Conservation (phyloP, 2,888 invertebrate species). For the Philonicus albiceps region DNA sequence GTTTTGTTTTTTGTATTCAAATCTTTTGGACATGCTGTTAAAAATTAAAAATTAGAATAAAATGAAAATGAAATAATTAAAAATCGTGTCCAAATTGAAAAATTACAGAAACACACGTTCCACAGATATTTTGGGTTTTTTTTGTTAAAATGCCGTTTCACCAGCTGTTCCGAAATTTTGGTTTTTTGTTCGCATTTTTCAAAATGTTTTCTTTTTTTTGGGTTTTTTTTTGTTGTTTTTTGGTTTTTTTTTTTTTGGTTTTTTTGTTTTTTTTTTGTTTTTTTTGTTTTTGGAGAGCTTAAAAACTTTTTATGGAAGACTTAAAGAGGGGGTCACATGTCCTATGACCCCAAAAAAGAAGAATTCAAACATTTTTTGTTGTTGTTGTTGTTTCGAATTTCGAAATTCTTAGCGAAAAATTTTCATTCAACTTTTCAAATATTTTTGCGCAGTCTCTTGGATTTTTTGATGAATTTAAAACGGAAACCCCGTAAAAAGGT, state of each 20-base stretch:
- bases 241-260: background rate
- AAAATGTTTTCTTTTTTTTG: too few species aligned
- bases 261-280: background rate
- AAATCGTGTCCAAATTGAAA: too few species aligned
- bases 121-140: too few species aligned
- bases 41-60: too few species aligned
- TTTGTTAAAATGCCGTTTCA: background rate
- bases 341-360: background rate
- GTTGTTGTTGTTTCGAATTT: background rate
- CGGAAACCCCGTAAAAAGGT: background rate
- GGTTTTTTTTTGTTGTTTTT: background rate
- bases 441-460: background rate
- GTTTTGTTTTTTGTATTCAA: too few species aligned
- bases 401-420: background rate
- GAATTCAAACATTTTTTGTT: too few species aligned
- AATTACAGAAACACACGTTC: too few species aligned
- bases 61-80: too few species aligned
- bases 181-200: too few species aligned
- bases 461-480: background rate
- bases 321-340: background rate
- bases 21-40: too few species aligned
- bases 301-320: background rate
- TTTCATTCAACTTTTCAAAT: background rate
- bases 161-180: background rate
- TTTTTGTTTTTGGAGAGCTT: background rate